A percentile compares a stretch with the other conserved stretches of the same genome.
These are phyloP conservation scores for Meandrina meandrites DNA, from an alignment of 92 coral and sea anemone genomes.

Conservation along the genomic window DNA sequence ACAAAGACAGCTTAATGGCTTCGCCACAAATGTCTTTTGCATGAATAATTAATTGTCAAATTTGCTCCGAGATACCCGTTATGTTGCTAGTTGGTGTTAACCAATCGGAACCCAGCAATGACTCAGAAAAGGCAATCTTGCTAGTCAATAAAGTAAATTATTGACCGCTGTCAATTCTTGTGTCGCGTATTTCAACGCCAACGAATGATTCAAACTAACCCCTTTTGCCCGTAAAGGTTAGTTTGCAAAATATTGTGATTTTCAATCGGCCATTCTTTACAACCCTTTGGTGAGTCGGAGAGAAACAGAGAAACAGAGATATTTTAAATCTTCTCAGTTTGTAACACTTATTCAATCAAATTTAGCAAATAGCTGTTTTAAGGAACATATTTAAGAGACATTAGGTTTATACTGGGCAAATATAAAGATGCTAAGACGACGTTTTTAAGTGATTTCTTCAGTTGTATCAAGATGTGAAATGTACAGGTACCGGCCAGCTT, in stretches of 20 bases:
- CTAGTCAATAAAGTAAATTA: conserved; percentile 32
- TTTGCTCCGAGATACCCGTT: conserved; percentile 33
- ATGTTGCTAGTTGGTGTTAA: not conserved
- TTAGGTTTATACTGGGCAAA: not conserved
- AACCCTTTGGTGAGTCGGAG: not conserved
- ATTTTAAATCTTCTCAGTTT: not conserved
- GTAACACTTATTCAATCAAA: not conserved
- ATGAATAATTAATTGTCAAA: conserved; percentile 29
- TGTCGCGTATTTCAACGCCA: not conserved
- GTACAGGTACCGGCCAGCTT: conserved; percentile 29
- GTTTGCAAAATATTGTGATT: not conserved
- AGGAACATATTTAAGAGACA: not conserved
- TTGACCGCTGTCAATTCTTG: conserved; percentile 11
- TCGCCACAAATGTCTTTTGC: conserved; percentile 17
- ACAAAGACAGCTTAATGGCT: conserved; percentile 15
- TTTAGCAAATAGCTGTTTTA: not conserved
- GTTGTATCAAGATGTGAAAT: not conserved
- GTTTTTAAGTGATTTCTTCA: not conserved
- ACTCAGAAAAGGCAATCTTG: conserved; percentile 23
- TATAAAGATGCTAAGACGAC: not conserved
- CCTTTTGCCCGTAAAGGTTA: not conserved
- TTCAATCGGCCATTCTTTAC: not conserved
- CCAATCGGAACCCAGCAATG: conserved; percentile 21
- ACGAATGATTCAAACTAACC: not conserved
- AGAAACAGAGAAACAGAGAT: not conserved